Evolutionary conservation across 2,797 vertebrate genomes (phyloP), one percentile per base, ranked within the genome.

Genomic region (Columba guinea): DNA sequence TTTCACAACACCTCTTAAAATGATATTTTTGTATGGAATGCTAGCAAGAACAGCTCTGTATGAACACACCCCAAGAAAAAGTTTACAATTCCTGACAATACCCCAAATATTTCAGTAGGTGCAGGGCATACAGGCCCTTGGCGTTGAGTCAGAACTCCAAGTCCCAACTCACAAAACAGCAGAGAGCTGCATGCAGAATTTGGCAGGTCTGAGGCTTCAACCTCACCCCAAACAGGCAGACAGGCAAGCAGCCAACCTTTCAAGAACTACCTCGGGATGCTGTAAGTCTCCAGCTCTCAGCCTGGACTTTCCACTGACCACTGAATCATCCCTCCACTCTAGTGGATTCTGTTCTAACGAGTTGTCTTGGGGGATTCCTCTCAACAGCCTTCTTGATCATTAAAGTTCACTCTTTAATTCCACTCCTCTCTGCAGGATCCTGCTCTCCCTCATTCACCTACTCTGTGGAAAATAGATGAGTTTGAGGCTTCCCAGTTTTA

Each of bases 1-100:
- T 95, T 91, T 76, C 81, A 70, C 75, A 77, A 69, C 84, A 93
- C 89, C 74, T 94, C 86, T 93, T 94, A 89, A 95, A 95, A 75
- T 91, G 22, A n/a, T 91, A 64, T 87, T 96, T 94, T 93, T 86
- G 24, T 17, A 74, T 32, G 41, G 83, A 87, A 89, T 67, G 68
- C 49, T 52, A 81, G 77, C 35, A 75, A 84, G 83, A 78, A 89
- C 84, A 88, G 56, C 55, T 78, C 65, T 78, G 30, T 53, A 70
- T 37, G 63, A 94, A 86, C 87, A 84, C 17, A 90, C n/a, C 20
- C 35, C 12, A 3, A 75, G 49, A 93, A 89, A 49, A 95, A 67
- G 39, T 78, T 84, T 87, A 71, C 75, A 90, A 35, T 79, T 67
- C 91, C 53, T 94, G 55, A 97, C 74, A 94, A 96, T 84, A 87